A percentile compares a stretch with the other conserved stretches of the same genome.
Evolutionary conservation across 2,113 vertebrate genomes (phyloP).

Genomic region (Gorilla gorilla): DNA sequence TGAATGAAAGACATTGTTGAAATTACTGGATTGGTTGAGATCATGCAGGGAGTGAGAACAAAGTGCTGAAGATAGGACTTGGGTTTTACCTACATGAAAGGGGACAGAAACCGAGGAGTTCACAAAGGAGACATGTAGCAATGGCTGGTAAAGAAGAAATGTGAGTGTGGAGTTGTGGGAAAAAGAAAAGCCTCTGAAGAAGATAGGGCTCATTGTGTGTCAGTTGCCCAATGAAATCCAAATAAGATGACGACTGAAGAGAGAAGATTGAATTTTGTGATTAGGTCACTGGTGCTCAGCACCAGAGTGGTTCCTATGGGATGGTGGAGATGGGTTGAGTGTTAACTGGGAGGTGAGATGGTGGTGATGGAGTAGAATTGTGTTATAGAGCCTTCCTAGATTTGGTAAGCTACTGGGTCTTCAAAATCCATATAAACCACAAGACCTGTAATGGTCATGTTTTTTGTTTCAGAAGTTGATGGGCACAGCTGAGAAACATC

Average conservation of each 20-base stretch:
- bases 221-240: not conserved
- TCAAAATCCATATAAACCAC: not conserved
- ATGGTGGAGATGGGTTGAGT: not conserved
- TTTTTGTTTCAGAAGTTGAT: not conserved
- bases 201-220: not conserved
- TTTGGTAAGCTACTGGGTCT: not conserved
- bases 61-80: not conserved
- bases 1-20: not conserved
- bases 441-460: not conserved
- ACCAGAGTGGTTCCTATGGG: not conserved
- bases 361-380: not conserved
- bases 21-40: not conserved
- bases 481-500: not conserved
- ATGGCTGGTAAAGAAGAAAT: not conserved
- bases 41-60: not conserved
- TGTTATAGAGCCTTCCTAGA: not conserved
- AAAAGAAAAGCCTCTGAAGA: not conserved
- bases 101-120: not conserved
- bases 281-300: not conserved
- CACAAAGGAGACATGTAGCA: not conserved
- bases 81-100: not conserved
- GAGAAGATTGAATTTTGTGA: not conserved
- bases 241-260: not conserved
- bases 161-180: not conserved
- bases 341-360: not conserved